Evolutionary conservation across 2,797 vertebrate species (phyloP), one percentile per base, ranked within the genome.

Genomic region (Cetoscarus ocellatus): DNA sequence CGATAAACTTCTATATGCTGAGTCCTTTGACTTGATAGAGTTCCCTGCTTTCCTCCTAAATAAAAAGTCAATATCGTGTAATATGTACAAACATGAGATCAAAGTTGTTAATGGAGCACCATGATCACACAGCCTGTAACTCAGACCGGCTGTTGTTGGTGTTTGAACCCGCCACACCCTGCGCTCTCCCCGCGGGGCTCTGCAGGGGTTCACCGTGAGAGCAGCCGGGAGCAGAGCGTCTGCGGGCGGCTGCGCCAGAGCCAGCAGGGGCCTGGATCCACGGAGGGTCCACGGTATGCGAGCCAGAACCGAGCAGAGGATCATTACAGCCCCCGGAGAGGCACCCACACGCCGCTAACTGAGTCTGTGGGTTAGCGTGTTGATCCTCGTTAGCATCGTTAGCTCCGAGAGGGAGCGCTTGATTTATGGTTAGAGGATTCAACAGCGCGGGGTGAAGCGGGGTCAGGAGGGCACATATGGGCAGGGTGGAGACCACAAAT

Each of bases 81-180:
- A 27, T 27, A 27, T 27, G 27, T 27, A 4, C 4, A 27, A 27
- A 27, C 27, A 27, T 27, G 27, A 4, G 27, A 27, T 27, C 27
- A 27, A 27, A 27, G 27, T 27, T 27, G 27, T 27, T 27, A 27
- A 27, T 2, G 27, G 27, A 27, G 27, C 27, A 27, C 27, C 27
- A 27, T 27, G 27, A 27, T 27, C 27, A 27, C 27, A 27, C 27
- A 27, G 27, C 9, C 39, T 11, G 1, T 10, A 40, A 40, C 39
- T 27, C 3, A 40, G 39, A 10, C 5, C 39, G 9, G 42, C 5
- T 43, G 42, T 82, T 88, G 88, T 88, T 84, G 42, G 79, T 83
- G 87, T 79, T 73, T 84, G 89, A 87, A 82, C 71, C 84, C 82
- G 90, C 92, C 92, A 92, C 92, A 92, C 92, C 92, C 92, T 86